Evolutionary conservation across 1,140 invertebrate genomes (phyloP).

Genomic region (Tetranychus urticae): DNA sequence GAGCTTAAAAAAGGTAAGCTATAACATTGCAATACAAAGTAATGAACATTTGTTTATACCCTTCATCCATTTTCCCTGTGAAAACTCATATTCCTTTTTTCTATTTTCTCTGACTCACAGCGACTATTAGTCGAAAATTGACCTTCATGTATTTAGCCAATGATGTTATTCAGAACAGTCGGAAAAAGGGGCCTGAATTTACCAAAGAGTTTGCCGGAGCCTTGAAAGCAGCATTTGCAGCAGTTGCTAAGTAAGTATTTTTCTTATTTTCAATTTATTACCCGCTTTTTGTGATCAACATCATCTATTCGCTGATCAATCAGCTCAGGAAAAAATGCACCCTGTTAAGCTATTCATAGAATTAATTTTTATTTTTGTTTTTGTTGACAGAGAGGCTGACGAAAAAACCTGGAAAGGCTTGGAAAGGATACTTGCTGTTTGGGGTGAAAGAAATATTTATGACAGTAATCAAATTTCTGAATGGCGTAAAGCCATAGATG

Average conservation of each 20-base stretch:
- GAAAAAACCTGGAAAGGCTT: slow-evolving; percentile 37
- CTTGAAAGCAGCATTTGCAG: slow-evolving; percentile 49
- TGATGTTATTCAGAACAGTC: slow-evolving; percentile 95
- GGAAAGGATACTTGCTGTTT: slow-evolving; percentile 69
- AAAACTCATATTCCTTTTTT: background rate
- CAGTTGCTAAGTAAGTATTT: slow-evolving; percentile 72
- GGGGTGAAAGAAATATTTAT: slow-evolving; percentile 71
- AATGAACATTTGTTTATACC: background rate
- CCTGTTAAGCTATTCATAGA: too few species aligned
- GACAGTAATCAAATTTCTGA: slow-evolving; percentile 60
- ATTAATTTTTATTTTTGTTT: too few species aligned
- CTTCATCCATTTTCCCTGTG: background rate
- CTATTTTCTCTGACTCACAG: slow-evolving; percentile 3
- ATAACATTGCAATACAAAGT: too few species aligned
- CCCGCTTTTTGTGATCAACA: too few species aligned
- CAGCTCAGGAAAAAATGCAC: too few species aligned
- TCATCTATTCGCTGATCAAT: too few species aligned
- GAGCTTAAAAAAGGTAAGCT: slow-evolving; percentile 13
- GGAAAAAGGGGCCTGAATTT: slow-evolving; percentile 90
- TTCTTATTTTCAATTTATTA: background rate
- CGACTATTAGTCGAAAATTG: slow-evolving; percentile 21
- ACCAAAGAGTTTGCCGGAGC: slow-evolving; percentile 54
- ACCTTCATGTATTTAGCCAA: slow-evolving; percentile 93
- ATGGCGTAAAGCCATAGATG: slow-evolving; percentile 20
- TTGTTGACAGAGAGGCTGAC: slow-evolving; percentile 56